Evolutionary conservation across 2,888 invertebrate genomes (phyloP).

Genomic region (Lottia scabra): DNA sequence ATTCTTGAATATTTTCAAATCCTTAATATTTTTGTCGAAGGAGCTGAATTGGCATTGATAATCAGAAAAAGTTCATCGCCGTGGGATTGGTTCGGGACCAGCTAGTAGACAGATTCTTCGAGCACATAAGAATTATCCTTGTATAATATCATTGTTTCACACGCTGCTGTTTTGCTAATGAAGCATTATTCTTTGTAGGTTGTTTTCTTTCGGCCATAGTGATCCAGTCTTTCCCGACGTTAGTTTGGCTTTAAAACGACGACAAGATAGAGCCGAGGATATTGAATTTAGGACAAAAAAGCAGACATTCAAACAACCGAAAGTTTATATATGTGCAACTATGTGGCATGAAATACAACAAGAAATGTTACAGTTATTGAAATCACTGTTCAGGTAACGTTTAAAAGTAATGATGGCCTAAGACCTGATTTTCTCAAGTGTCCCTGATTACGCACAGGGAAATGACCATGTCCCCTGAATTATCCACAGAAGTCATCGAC

Average conservation of each 20-base stretch:
- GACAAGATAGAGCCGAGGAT: constrained; percentile 75
- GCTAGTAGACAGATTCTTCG: no score
- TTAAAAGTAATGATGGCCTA: not conserved
- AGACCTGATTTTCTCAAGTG: no score
- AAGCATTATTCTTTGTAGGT: constrained; percentile 24
- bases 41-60: no score
- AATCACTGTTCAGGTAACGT: constrained; percentile 76
- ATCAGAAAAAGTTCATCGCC: no score
- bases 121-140: no score
- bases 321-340: constrained; percentile 94
- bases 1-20: no score
- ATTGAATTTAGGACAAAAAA: constrained; percentile 15
- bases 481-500: no score
- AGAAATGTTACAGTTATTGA: constrained; percentile 92
- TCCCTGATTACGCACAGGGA: no score
- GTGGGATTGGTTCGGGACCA: no score
- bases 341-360: constrained; percentile 99
- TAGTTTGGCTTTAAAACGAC: constrained; percentile 86
- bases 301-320: constrained; percentile 16
- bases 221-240: constrained; percentile 91
- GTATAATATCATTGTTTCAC: no score
- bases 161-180: not conserved
- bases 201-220: constrained; percentile 72
- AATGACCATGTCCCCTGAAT: no score
- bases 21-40: no score